Conservation (phyloP, 2,113 vertebrate species). For the Oreochromis spilurus region DNA sequence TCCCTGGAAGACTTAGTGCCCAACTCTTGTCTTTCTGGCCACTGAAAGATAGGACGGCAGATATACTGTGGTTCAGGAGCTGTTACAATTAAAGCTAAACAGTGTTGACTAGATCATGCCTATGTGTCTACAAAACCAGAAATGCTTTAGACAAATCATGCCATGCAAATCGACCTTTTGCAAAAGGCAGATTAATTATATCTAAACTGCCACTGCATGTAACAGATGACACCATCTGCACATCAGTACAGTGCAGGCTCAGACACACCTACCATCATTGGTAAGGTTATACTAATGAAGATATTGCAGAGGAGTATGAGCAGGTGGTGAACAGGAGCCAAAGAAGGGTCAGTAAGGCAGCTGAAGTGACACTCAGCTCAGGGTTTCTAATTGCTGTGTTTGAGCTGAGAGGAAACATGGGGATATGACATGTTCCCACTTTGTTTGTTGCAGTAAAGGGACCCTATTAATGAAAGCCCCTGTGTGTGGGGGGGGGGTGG, state of each 20-base stretch:
- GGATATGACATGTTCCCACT: conserved; percentile 10
- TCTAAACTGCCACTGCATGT: not conserved
- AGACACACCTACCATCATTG: not conserved
- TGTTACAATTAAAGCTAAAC: not conserved
- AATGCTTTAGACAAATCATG: not conserved
- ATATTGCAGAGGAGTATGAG: not conserved
- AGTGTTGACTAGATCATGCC: not conserved
- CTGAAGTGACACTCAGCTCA: conserved; percentile 41
- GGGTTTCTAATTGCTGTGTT: conserved; percentile 37
- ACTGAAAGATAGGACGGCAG: not conserved
- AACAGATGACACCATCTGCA: not conserved
- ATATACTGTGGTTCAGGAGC: not conserved
- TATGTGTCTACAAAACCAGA: not conserved
- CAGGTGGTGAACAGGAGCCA: not conserved
- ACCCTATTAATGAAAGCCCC: not conserved
- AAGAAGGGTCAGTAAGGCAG: conserved; percentile 44
- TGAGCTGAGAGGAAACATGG: conserved; percentile 13
- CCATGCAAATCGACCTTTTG: not conserved
- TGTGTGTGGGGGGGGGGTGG: not conserved
- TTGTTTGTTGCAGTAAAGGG: not conserved
- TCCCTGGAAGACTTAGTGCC: not conserved
- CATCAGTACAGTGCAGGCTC: not conserved
- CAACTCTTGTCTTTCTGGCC: not conserved
- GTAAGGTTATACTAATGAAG: conserved; percentile 30
- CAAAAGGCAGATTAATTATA: not conserved